These are phyloP conservation scores for Notolabrus celidotus DNA, from an alignment of 2,797 vertebrate genomes.

Conservation along the genomic window DNA sequence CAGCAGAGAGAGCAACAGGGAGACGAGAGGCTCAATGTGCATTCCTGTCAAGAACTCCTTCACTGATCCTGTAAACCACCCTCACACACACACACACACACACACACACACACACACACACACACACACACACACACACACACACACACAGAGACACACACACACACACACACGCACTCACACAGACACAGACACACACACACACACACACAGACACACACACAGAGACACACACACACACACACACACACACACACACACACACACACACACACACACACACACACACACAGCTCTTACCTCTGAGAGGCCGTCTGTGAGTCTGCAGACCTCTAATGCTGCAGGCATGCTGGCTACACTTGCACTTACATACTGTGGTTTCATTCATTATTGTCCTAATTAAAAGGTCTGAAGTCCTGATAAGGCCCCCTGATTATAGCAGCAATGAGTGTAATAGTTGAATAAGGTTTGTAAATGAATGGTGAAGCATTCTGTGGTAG, in stretches of 20 bases:
- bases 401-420: conserved; percentile 77
- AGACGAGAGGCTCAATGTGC: conserved; percentile 78
- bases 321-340: conserved; percentile 61
- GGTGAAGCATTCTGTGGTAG: conserved; percentile 75
- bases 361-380: conserved; percentile 72
- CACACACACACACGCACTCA: conserved; percentile 2
- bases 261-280: conserved; percentile 14
- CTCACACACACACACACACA: conserved; percentile 14
- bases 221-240: conserved; percentile 12
- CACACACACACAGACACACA: conserved; percentile 27
- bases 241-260: not conserved
- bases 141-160: conserved; percentile 18
- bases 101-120: not conserved
- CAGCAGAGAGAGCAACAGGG: conserved; percentile 83
- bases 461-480: conserved; percentile 79
- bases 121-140: conserved; percentile 15
- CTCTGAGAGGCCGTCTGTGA: conserved; percentile 46
- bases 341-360: conserved; percentile 58
- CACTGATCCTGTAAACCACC: conserved; percentile 76
- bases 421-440: conserved; percentile 73
- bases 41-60: conserved; percentile 83
- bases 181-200: not conserved
- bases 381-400: conserved; percentile 80
- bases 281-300: conserved; percentile 40
- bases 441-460: conserved; percentile 70